These are phyloP conservation scores for Chlamydotis undulata DNA, from an alignment of 2,113 vertebrate species.

Conservation along the genomic window DNA sequence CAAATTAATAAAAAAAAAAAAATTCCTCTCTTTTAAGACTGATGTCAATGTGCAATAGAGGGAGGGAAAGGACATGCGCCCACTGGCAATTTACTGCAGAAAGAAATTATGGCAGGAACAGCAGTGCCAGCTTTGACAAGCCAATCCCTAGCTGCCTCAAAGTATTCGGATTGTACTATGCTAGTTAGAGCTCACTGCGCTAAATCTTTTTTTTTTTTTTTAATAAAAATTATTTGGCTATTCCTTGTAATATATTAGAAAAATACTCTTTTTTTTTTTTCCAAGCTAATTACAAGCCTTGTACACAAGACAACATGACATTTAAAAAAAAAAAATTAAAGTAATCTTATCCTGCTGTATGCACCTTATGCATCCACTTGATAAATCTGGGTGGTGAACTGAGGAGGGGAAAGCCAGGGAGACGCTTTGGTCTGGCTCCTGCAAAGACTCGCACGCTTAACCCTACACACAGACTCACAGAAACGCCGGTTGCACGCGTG, in stretches of 20 bases:
- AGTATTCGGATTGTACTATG: constrained; percentile 82
- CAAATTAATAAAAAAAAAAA: constrained; percentile 66
- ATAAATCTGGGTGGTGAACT: constrained; percentile 61
- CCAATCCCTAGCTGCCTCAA: constrained; percentile 72
- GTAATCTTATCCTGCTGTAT: constrained; percentile 50
- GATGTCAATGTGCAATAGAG: constrained; percentile 76
- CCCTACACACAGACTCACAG: neutral
- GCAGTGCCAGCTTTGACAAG: constrained; percentile 63
- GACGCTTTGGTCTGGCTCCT: constrained; percentile 54
- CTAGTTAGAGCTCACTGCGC: constrained; percentile 75
- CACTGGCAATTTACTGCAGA: constrained; percentile 71
- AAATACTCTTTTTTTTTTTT: constrained; percentile 76
- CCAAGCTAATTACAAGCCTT: constrained; percentile 77
- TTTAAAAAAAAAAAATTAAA: constrained; percentile 45
- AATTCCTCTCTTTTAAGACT: constrained; percentile 75
- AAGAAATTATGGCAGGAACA: constrained; percentile 71
- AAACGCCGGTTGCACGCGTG: fast-evolving
- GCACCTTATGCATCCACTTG: constrained; percentile 59
- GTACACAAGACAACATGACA: constrained; percentile 73
- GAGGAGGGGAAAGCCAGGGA: constrained; percentile 61
- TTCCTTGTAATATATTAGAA: constrained; percentile 80
- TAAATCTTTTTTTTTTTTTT: constrained; percentile 62
- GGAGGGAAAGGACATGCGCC: constrained; percentile 61
- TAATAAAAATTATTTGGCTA: constrained; percentile 81
- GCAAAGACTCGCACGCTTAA: constrained; percentile 16